Conservation (phyloP, 2,888 invertebrate species). For the Lasioglossum oenotherae region DNA sequence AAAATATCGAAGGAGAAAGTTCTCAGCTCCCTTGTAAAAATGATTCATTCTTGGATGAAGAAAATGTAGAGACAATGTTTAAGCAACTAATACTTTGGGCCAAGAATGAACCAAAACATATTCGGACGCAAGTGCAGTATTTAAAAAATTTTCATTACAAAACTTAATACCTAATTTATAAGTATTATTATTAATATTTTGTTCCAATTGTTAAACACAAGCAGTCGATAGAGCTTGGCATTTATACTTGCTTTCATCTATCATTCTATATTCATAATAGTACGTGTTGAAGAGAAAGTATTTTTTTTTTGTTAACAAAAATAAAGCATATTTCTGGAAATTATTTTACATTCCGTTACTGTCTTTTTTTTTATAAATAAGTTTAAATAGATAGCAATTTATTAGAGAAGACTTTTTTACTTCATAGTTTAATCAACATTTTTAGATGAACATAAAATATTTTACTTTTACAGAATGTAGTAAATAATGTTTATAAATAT, state of each 20-base stretch:
- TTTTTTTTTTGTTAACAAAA: neutral
- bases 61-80: neutral
- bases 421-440: neutral
- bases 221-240: neutral
- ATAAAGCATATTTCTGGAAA: neutral
- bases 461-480: slow-evolving; percentile 4
- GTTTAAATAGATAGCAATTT: neutral
- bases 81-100: neutral
- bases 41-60: neutral
- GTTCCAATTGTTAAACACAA: neutral
- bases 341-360: neutral
- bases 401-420: neutral
- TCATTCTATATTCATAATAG: neutral
- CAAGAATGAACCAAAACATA: slow-evolving; percentile 4
- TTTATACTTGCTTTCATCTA: neutral
- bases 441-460: neutral
- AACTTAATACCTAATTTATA: neutral
- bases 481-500: neutral
- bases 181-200: neutral
- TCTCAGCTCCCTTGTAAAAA: neutral
- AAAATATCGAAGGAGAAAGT: neutral
- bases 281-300: neutral
- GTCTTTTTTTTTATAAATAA: neutral
- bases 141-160: neutral
- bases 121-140: neutral